These are phyloP conservation scores for Rhineura floridana DNA, from an alignment of 2,113 vertebrate species.

Conservation along the genomic window DNA sequence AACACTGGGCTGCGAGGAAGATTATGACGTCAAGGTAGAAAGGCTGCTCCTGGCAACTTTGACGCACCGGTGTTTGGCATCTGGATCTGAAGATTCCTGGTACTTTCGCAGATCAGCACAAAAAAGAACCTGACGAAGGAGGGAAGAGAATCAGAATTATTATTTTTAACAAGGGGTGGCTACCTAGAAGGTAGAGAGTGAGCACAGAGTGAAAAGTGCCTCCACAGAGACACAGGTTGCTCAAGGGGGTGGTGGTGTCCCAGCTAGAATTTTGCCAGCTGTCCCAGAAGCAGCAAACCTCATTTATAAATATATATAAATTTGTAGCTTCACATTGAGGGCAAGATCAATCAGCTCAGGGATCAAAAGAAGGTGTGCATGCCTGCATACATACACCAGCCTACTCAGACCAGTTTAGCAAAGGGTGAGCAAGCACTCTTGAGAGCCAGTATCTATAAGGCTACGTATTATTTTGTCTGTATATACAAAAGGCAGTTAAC, in stretches of 20 bases:
- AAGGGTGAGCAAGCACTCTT: neutral
- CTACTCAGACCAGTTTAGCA: neutral
- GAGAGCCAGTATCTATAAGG: neutral
- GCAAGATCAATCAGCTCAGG: neutral
- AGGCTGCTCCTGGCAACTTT: slow-evolving; percentile 17
- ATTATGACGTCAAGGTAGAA: slow-evolving; percentile 10
- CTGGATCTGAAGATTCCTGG: slow-evolving; percentile 54
- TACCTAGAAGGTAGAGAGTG: too few relatives aligned
- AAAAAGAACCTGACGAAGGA: slow-evolving; percentile 84
- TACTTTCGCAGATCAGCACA: slow-evolving; percentile 88
- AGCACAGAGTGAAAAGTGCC: too few relatives aligned
- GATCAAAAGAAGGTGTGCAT: neutral
- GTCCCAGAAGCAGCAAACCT: neutral
- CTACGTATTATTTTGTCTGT: neutral
- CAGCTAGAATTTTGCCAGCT: neutral
- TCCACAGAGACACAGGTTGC: too few relatives aligned
- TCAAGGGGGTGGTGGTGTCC: accelerated
- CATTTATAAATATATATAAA: neutral
- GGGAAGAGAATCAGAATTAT: neutral
- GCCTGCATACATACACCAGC: neutral
- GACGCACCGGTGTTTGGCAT: neutral
- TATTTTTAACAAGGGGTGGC: neutral
- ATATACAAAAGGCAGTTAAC: neutral
- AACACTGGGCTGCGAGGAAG: neutral
- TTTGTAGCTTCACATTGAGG: neutral